phyloP scores from a whole-genome alignment of 2,113 vertebrate genomes.

The Okapia johnstoni region DNA sequence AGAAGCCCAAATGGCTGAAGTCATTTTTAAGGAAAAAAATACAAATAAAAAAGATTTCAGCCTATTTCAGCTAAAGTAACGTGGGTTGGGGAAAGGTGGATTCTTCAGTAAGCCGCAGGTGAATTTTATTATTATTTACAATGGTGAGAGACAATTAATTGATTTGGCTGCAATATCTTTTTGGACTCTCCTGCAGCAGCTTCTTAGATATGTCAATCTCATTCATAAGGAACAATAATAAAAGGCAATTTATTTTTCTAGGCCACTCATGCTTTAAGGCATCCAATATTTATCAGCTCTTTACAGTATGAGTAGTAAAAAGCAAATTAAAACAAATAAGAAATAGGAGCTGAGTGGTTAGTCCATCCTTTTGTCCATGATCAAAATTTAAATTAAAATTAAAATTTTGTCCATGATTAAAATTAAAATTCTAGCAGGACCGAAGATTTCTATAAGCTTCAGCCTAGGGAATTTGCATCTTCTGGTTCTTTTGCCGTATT shows the following conservation, averaged over 20 bases:
- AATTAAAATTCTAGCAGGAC: constrained; percentile 10
- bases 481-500: not conserved
- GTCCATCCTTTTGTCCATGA: not conserved
- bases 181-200: not conserved
- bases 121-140: constrained; percentile 43
- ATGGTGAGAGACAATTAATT: not conserved
- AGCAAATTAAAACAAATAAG: constrained; percentile 68
- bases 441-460: not conserved
- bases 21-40: constrained; percentile 19
- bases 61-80: not conserved
- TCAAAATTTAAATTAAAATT: constrained; percentile 28
- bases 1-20: not conserved
- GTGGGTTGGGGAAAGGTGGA: not conserved
- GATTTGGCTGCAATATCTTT: constrained; percentile 40
- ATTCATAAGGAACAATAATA: constrained; percentile 52
- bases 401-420: not conserved
- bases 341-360: constrained; percentile 37
- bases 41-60: constrained; percentile 10
- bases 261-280: constrained; percentile 23
- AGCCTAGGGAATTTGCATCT: not conserved
- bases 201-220: constrained; percentile 49
- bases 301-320: constrained; percentile 50
- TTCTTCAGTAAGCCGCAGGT: not conserved
- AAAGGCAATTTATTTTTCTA: constrained; percentile 45
- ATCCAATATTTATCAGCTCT: constrained; percentile 44